Conservation (phyloP, 1,140 invertebrate genomes). For the Drosophila novamexicana region DNA sequence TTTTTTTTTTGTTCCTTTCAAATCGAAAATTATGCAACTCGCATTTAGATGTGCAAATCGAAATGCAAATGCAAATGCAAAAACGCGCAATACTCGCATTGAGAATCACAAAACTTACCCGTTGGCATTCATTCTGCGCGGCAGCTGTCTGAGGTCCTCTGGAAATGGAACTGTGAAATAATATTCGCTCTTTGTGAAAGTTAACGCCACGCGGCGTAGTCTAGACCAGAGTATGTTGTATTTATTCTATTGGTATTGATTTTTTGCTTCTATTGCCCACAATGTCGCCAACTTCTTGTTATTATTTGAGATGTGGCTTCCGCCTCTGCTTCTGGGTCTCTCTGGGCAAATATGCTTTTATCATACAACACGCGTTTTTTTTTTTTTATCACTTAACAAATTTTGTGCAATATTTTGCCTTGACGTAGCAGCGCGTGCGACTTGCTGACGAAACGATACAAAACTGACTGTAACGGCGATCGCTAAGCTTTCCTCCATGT, state of each 20-base stretch:
- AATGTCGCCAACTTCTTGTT: constrained; percentile 18
- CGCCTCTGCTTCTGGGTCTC: constrained; percentile 8
- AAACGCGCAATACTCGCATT: background rate
- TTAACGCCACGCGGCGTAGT: constrained; percentile 21
- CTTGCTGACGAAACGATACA: constrained; percentile 30
- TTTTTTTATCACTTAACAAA: constrained; percentile 56
- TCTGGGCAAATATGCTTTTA: constrained; percentile 32
- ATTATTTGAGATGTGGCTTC: constrained; percentile 8
- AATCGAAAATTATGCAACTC: constrained; percentile 51
- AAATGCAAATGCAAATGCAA: constrained; percentile 13
- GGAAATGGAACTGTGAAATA: background rate
- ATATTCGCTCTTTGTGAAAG: constrained; percentile 8
- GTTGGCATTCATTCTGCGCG: constrained; percentile 59
- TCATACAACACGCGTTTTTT: constrained; percentile 54
- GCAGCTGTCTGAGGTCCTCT: constrained; percentile 22
- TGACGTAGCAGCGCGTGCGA: constrained; percentile 25
- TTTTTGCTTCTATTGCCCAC: constrained; percentile 1
- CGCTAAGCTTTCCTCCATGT: constrained; percentile 49
- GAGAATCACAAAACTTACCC: constrained; percentile 48
- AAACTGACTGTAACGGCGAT: constrained; percentile 60
- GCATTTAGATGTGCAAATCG: constrained; percentile 9
- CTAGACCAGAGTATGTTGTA: background rate
- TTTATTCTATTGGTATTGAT: constrained; percentile 10
- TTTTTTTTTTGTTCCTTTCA: constrained; percentile 10
- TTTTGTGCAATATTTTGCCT: constrained; percentile 6